These are phyloP conservation scores for Strix occidentalis DNA, from an alignment of 2,797 vertebrate species.

Conservation along the genomic window DNA sequence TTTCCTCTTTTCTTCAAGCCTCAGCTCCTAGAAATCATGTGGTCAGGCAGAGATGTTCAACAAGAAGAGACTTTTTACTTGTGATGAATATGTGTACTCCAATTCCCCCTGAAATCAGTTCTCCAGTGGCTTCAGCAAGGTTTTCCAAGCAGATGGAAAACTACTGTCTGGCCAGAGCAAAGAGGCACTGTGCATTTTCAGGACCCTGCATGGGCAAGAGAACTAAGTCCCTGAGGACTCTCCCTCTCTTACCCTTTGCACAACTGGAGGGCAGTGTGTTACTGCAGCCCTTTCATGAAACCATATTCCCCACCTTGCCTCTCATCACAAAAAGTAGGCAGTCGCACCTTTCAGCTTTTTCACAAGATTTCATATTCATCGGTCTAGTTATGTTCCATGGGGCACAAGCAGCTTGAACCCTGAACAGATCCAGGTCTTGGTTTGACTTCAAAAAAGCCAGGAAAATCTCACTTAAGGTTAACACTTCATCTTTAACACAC, in stretches of 20 bases:
- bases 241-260: neutral
- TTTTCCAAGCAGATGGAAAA: neutral
- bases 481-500: neutral
- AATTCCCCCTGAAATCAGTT: neutral
- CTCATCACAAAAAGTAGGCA: neutral
- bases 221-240: neutral
- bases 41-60: neutral
- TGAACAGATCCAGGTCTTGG: neutral
- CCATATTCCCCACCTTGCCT: neutral
- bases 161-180: neutral
- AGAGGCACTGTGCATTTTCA: neutral
- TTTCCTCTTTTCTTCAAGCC: neutral
- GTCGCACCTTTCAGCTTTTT: neutral
- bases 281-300: neutral
- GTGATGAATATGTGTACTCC: neutral
- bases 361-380: neutral
- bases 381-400: neutral
- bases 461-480: constrained; percentile 24
- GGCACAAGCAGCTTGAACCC: neutral
- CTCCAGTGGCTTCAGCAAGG: neutral
- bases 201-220: neutral
- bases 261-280: neutral
- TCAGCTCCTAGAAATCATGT: neutral
- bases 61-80: neutral
- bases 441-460: constrained; percentile 17